Conservation (phyloP, 1,140 invertebrate species). For the Scaptomyza hsui region DNA sequence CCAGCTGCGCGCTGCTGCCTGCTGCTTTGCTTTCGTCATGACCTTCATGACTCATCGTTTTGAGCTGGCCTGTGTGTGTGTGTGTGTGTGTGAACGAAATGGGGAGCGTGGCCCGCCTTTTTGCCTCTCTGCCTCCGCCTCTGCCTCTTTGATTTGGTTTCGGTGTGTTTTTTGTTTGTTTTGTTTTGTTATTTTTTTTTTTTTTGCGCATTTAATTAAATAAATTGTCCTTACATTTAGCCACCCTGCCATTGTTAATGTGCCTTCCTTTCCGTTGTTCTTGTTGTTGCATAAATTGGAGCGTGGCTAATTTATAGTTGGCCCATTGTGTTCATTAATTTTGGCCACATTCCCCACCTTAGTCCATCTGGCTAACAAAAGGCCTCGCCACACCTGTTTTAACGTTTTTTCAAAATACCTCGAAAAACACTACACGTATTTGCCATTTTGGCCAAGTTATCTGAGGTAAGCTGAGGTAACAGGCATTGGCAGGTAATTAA, state of each 20-base stretch:
- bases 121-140: conserved; percentile 7
- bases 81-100: background rate
- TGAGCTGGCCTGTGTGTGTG: conserved; percentile 16
- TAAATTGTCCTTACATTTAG: conserved; percentile 75
- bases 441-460: conserved; percentile 19
- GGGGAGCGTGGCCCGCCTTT: conserved; percentile 52
- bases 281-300: conserved; percentile 66
- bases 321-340: conserved; percentile 76
- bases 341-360: conserved; percentile 43
- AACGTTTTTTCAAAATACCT: conserved; percentile 2
- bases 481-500: conserved; percentile 31
- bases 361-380: background rate
- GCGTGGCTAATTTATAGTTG: conserved; percentile 74
- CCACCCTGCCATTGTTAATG: conserved; percentile 40
- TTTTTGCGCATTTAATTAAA: conserved; percentile 76
- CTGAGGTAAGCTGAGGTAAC: conserved; percentile 28
- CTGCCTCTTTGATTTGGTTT: conserved; percentile 28
- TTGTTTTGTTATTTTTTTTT: conserved; percentile 42
- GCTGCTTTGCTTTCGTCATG: conserved; percentile 79
- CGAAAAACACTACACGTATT: conserved; percentile 2
- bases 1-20: conserved; percentile 12
- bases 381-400: conserved; percentile 26
- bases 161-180: conserved; percentile 17
- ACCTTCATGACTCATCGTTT: conserved; percentile 84
- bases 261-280: conserved; percentile 15